Evolutionary conservation across 2,113 vertebrate genomes (phyloP).

Genomic region (Climacteris rufus): DNA sequence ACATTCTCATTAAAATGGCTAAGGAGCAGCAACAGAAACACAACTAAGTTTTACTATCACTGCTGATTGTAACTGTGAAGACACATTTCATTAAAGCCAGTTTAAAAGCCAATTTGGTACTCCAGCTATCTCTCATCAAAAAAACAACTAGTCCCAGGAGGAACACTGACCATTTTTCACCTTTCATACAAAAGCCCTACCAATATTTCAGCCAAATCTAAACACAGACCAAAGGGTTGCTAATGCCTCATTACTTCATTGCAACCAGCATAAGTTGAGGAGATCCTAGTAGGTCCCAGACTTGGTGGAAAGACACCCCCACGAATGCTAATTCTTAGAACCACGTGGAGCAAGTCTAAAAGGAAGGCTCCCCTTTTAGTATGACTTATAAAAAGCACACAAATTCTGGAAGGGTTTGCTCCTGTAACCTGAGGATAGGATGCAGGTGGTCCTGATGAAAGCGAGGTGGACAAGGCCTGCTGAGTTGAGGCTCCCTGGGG

Average conservation of each 20-base stretch:
- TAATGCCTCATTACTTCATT: neutral
- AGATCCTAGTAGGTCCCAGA: neutral
- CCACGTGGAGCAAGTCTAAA: neutral
- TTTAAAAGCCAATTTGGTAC: neutral
- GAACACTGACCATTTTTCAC: neutral
- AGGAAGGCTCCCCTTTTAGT: neutral
- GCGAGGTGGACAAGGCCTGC: slow-evolving; percentile 75
- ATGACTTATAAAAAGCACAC: slow-evolving; percentile 45
- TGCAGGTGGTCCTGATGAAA: slow-evolving; percentile 75
- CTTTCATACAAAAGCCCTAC: neutral
- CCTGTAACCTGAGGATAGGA: slow-evolving; percentile 79
- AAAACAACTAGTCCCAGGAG: neutral
- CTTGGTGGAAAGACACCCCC: neutral
- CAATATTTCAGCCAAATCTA: neutral
- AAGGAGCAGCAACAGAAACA: neutral
- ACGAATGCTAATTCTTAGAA: neutral
- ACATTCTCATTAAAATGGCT: neutral
- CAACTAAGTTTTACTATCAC: neutral
- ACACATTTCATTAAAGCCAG: neutral
- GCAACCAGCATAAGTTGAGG: neutral
- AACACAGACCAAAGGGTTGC: neutral
- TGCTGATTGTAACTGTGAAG: neutral
- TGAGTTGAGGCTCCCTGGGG: slow-evolving; percentile 76
- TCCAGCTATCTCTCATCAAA: neutral
- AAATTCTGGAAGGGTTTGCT: slow-evolving; percentile 64